Evolutionary conservation across 2,888 invertebrate genomes (phyloP).

Genomic region (Synanthedon vespiformis): DNA sequence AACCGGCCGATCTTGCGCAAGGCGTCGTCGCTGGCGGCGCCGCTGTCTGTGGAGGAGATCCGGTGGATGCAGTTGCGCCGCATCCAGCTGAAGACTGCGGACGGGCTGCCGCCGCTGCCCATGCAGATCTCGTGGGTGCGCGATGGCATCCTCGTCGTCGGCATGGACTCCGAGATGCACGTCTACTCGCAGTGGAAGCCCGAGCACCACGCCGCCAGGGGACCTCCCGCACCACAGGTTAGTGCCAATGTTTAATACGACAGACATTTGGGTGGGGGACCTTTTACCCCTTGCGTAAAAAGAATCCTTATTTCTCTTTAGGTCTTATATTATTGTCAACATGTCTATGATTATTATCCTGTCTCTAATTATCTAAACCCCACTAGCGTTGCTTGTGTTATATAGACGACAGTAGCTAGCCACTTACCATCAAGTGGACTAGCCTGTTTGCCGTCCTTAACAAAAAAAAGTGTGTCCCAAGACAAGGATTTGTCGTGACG

Average conservation of each 20-base stretch:
- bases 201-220: slow-evolving; percentile 50
- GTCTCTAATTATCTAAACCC: no score
- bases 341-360: no score
- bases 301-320: no score
- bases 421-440: no score
- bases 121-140: slow-evolving; percentile 99
- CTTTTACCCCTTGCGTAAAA: no score
- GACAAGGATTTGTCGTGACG: neutral
- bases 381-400: no score
- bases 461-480: neutral
- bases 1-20: slow-evolving; percentile 89
- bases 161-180: slow-evolving; percentile 99
- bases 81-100: slow-evolving; percentile 92
- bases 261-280: no score
- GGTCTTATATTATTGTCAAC: no score
- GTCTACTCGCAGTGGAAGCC: slow-evolving; percentile 99
- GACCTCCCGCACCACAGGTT: slow-evolving; percentile 37
- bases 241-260: neutral
- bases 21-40: slow-evolving; percentile 91
- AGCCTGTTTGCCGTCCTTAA: neutral
- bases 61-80: slow-evolving; percentile 96
- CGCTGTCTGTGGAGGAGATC: slow-evolving; percentile 91
- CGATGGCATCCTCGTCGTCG: slow-evolving; percentile 97
- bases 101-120: slow-evolving; percentile 95
- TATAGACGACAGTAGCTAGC: no score